phyloP scores from a whole-genome alignment of 2,797 vertebrate genomes.

The Percopsis omiscomaycus region DNA sequence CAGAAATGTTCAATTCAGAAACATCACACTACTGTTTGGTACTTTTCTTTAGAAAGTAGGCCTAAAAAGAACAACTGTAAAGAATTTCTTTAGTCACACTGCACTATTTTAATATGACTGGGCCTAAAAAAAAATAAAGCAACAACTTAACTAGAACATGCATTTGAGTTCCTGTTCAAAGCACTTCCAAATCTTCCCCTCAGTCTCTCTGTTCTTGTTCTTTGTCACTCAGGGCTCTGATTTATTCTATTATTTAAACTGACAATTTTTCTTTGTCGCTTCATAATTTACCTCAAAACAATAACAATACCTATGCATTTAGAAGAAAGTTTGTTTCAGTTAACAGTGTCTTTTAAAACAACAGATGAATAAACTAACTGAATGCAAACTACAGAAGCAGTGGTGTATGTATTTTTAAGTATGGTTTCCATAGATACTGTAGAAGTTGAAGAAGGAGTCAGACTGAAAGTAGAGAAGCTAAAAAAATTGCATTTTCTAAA shows the following conservation, averaged over 20 bases:
- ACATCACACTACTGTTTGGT: too few species aligned
- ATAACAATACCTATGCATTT: not conserved
- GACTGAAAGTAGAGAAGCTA: not conserved
- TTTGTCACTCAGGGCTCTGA: not conserved
- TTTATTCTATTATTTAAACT: not conserved
- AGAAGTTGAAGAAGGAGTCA: not conserved
- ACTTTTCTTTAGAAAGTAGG: too few species aligned
- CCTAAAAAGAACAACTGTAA: not conserved
- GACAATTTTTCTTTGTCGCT: not conserved
- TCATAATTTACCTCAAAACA: not conserved
- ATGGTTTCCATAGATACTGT: slow-evolving; percentile 6
- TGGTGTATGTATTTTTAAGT: slow-evolving; percentile 5
- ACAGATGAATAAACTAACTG: not conserved
- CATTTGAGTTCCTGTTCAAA: not conserved
- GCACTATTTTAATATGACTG: not conserved
- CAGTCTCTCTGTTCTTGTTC: not conserved
- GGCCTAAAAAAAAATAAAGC: not conserved
- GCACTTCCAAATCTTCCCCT: not conserved
- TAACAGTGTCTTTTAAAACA: not conserved
- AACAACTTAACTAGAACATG: not conserved
- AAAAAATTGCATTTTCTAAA: not conserved
- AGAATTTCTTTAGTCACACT: not conserved
- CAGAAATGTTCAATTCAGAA: too few species aligned
- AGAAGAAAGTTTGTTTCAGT: not conserved
- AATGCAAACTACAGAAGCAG: not conserved